phyloP scores from a whole-genome alignment of 2,113 vertebrate species.

The Todiramphus chloris region DNA sequence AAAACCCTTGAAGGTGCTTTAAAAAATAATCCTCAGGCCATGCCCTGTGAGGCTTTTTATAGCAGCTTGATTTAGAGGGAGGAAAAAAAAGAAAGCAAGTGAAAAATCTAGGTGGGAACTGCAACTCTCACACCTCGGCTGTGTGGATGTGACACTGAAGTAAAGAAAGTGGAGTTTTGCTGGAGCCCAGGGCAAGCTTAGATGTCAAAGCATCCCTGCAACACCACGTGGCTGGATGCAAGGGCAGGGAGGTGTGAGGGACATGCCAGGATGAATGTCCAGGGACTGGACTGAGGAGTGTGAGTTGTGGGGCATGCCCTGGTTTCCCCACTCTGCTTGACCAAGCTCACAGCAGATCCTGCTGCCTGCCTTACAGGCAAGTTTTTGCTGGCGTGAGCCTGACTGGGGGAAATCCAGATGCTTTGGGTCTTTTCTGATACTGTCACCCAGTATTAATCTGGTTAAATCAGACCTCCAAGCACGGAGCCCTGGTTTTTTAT shows the following conservation, averaged over 20 bases:
- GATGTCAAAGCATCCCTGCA: neutral
- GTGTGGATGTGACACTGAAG: neutral
- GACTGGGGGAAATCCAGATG: neutral
- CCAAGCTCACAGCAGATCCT: neutral
- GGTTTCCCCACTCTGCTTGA: neutral
- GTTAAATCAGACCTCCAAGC: neutral
- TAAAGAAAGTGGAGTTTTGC: neutral
- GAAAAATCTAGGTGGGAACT: neutral
- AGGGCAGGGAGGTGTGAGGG: neutral
- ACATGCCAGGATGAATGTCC: accelerated
- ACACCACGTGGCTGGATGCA: accelerated
- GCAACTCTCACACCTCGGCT: neutral
- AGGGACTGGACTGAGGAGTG: neutral
- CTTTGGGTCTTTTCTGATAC: neutral
- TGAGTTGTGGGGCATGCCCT: accelerated
- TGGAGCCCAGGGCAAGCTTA: accelerated
- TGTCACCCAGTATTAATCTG: neutral
- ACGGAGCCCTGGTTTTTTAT: accelerated
- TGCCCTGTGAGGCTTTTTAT: neutral
- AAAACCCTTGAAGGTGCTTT: neutral
- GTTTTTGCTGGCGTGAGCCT: neutral
- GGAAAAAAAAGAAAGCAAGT: neutral
- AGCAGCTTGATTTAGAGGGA: constrained; percentile 10
- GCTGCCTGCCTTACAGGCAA: neutral
- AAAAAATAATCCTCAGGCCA: neutral